phyloP scores from a whole-genome alignment of 2,113 vertebrate species.

The Callospermophilus lateralis region DNA sequence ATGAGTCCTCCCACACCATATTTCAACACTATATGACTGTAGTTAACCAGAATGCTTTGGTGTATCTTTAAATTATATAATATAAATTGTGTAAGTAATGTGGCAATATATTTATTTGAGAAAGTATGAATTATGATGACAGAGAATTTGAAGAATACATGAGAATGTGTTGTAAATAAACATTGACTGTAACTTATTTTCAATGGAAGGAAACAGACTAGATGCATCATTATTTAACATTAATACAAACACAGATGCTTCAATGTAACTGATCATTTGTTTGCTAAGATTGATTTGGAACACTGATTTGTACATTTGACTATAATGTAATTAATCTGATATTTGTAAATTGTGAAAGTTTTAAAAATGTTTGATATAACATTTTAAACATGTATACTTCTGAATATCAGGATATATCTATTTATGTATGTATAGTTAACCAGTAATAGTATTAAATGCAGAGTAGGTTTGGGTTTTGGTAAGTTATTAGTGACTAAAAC shows the following conservation, averaged over 20 bases:
- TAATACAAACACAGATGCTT: not conserved
- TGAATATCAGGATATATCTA: not conserved
- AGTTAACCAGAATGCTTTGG: constrained; percentile 5
- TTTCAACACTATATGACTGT: not conserved
- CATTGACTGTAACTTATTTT: not conserved
- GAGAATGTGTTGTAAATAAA: not conserved
- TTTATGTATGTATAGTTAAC: not conserved
- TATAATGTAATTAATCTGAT: not conserved
- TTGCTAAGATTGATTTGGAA: constrained; percentile 9
- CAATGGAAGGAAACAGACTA: not conserved
- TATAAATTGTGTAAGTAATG: not conserved
- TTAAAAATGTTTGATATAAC: not conserved
- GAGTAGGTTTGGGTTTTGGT: not conserved
- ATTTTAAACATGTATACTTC: constrained; percentile 6
- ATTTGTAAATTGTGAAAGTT: not conserved
- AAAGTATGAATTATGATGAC: not conserved
- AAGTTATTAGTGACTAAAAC: constrained; percentile 3
- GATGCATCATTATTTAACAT: not conserved
- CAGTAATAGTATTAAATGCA: not conserved
- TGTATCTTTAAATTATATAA: not conserved
- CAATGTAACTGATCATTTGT: not conserved
- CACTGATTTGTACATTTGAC: not conserved
- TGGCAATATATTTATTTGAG: not conserved
- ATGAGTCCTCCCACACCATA: not conserved
- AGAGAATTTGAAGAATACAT: constrained; percentile 28